These are phyloP conservation scores for Zaprionus inermis DNA, from an alignment of 1,140 invertebrate genomes.

Conservation along the genomic window DNA sequence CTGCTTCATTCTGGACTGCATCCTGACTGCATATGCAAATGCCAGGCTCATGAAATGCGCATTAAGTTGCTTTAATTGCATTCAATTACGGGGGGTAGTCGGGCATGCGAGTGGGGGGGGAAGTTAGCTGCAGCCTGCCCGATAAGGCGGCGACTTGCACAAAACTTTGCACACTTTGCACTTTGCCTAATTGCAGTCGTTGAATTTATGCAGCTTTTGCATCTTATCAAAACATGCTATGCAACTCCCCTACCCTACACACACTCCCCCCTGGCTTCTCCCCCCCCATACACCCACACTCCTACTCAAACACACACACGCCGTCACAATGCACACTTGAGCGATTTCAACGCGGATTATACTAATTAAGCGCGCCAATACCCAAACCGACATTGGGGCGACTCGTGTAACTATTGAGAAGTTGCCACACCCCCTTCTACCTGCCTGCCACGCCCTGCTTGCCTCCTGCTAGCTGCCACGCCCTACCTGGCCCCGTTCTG, in stretches of 20 bases:
- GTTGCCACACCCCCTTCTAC: background rate
- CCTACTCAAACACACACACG: conserved; percentile 4
- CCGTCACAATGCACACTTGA: conserved; percentile 76
- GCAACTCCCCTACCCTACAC: background rate
- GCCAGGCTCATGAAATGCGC: conserved; percentile 65
- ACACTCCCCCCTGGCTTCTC: background rate
- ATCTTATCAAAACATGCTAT: conserved; percentile 67
- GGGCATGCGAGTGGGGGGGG: background rate
- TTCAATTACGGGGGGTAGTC: conserved; percentile 68
- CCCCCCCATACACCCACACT: conserved; percentile 24
- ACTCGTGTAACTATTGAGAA: conserved; percentile 30
- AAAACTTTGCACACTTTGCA: conserved; percentile 64
- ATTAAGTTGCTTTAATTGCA: conserved; percentile 81
- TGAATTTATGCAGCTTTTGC: conserved; percentile 72
- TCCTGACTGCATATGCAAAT: conserved; percentile 48
- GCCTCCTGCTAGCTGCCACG: background rate
- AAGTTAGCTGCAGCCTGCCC: conserved; percentile 45
- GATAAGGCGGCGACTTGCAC: conserved; percentile 66
- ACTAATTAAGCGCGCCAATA: conserved; percentile 77
- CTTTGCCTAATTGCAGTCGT: conserved; percentile 76
- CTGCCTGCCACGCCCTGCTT: conserved; percentile 19
- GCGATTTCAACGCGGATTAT: conserved; percentile 82
- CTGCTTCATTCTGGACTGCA: background rate
- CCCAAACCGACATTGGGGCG: conserved; percentile 19
- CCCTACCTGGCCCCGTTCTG: too few relatives aligned